Conservation (phyloP, 2,797 vertebrate genomes). For the Spinus olivaceus region DNA sequence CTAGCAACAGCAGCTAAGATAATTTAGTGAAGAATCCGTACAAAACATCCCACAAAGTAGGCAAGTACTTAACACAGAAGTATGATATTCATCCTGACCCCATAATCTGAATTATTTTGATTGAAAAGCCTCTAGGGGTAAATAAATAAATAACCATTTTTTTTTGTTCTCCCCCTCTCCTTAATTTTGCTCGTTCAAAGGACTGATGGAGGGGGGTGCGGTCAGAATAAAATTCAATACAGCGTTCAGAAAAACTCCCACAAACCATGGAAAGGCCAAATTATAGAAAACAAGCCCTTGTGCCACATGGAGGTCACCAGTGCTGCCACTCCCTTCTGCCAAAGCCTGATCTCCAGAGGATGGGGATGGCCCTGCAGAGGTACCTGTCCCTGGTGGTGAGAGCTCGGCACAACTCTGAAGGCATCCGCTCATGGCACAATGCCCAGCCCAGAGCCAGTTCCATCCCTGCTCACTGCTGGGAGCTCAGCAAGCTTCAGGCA, state of each 20-base stretch:
- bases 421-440: background rate
- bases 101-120: slow-evolving; percentile 65
- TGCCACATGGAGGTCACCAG: background rate
- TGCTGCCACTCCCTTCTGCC: background rate
- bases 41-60: slow-evolving; percentile 79
- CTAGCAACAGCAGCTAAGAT: slow-evolving; percentile 79
- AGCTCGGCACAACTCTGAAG: background rate
- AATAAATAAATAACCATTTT: background rate
- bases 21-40: slow-evolving; percentile 76
- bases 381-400: background rate
- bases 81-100: slow-evolving; percentile 67
- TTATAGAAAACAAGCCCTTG: background rate
- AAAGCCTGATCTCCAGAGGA: background rate
- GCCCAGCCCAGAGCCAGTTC: background rate
- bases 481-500: background rate
- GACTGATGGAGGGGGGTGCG: background rate
- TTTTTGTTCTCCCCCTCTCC: slow-evolving; percentile 7
- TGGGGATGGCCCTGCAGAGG: background rate
- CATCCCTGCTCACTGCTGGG: background rate
- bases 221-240: background rate
- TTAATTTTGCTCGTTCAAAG: slow-evolving; percentile 24
- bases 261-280: background rate
- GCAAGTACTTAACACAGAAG: slow-evolving; percentile 71
- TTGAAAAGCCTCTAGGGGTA: slow-evolving; percentile 33
- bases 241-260: background rate